A percentile compares a stretch with the other conserved stretches of the same genome.
phyloP scores from a whole-genome alignment of 2,113 vertebrate genomes.

The Colius striatus region DNA sequence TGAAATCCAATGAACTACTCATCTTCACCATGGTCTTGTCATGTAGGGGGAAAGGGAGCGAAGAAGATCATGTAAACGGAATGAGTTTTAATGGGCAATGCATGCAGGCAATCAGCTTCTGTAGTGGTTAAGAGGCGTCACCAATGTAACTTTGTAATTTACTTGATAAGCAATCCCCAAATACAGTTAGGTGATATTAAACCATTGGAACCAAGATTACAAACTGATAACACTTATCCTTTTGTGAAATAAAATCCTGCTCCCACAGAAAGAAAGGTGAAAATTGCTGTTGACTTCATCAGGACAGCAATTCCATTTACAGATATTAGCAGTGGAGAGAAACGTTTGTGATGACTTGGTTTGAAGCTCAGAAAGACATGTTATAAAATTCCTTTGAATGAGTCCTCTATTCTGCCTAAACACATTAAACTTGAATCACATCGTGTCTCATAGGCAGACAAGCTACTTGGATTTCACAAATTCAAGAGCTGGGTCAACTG shows the following conservation, averaged over 20 bases:
- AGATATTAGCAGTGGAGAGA: neutral
- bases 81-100: neutral
- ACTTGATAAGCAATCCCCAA: neutral
- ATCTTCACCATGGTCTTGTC: neutral
- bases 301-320: neutral
- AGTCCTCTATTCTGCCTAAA: neutral
- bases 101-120: neutral
- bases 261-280: neutral
- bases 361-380: neutral
- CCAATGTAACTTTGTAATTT: neutral
- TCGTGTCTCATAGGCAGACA: neutral
- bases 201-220: neutral
- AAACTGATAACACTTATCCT: neutral
- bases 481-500: neutral
- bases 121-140: neutral
- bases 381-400: neutral
- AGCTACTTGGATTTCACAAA: neutral
- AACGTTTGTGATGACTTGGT: neutral
- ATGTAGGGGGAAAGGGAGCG: neutral
- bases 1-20: neutral
- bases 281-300: neutral
- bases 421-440: neutral
- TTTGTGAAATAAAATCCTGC: neutral
- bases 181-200: neutral
- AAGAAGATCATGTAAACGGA: rapidly evolving